A percentile compares a stretch with the other conserved stretches of the same genome.
phyloP scores from a whole-genome alignment of 1,140 invertebrate species.

The Lordiphosa mommai region DNA sequence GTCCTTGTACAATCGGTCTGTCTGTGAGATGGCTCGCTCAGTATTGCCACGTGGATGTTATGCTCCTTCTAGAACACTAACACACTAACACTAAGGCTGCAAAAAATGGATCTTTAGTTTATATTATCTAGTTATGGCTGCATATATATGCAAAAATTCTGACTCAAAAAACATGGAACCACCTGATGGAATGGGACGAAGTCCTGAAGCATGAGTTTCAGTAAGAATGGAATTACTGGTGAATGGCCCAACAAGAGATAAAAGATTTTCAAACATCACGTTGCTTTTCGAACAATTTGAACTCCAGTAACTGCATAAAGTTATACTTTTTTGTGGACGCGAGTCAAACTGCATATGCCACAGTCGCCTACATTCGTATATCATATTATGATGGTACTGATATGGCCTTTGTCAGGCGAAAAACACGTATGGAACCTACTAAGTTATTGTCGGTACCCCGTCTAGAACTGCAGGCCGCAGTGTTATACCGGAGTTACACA shows the following conservation, averaged over 20 bases:
- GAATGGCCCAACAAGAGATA: not conserved
- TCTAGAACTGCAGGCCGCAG: no score
- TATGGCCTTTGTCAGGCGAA: not conserved
- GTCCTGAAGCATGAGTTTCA: not conserved
- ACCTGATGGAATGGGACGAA: not conserved
- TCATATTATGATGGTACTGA: not conserved
- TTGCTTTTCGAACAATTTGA: no score
- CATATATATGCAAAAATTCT: not conserved
- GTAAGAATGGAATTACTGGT: not conserved
- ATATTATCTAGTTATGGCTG: no score
- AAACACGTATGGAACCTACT: not conserved
- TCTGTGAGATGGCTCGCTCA: no score
- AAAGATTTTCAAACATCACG: no score
- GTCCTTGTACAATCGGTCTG: no score
- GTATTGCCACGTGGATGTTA: no score
- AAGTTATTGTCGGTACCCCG: not conserved
- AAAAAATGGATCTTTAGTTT: no score
- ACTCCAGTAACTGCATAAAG: not conserved
- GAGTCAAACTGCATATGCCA: not conserved
- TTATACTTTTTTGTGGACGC: slow-evolving; percentile 1
- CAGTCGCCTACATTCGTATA: not conserved
- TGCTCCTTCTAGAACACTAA: no score
- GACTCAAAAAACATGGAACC: not conserved
- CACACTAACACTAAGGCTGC: no score
- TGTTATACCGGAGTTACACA: no score